Evolutionary conservation across 2,888 invertebrate species (phyloP), one percentile per base, ranked within the genome.

Genomic region (Digitonthophagus gazella): DNA sequence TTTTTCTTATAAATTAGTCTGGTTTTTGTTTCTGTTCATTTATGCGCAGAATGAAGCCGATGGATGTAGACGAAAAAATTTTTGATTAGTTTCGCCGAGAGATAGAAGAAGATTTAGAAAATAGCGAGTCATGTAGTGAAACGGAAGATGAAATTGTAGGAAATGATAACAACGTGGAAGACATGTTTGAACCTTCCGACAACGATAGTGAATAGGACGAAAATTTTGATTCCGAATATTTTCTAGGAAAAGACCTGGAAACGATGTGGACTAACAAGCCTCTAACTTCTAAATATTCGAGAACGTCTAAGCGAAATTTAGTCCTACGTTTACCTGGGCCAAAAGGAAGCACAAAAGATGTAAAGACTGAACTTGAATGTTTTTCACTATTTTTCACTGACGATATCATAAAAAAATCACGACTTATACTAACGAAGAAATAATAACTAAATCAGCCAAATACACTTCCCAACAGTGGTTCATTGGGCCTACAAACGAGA

Each of bases 261-360:
- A n/a, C n/a, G n/a, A n/a, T n/a, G n/a, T n/a, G n/a, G n/a, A n/a
- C n/a, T n/a, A n/a, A n/a, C n/a, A n/a, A n/a, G n/a, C n/a, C n/a
- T 6, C 56, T 56, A 14, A 15, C 14, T 56, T 56, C 56, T 14
- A 56, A 5, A 56, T 56, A 56, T 56, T 56, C 3, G 14, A 56
- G 56, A 56, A 56, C 6, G n/a, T 15, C 56, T 6, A 56, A 15
- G n/a, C 56, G 56, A 14, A 56, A 56, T 56, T 5, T 56, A 6
- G 56, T 56, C 56, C n/a, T 3, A 15, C 56, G 6, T 15, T n/a
- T n/a, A n/a, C n/a, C 18, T 58, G 58, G 58, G 18, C 58, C 58
- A 14, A 58, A 58, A 58, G 58, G 58, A 18, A 4, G 18, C 58
- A 15, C 58, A 58, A 58, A 58, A 58, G 15, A 14, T 18, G 58